These are phyloP conservation scores for Vireo griseus DNA, from an alignment of 2,797 vertebrate genomes.

Conservation along the genomic window DNA sequence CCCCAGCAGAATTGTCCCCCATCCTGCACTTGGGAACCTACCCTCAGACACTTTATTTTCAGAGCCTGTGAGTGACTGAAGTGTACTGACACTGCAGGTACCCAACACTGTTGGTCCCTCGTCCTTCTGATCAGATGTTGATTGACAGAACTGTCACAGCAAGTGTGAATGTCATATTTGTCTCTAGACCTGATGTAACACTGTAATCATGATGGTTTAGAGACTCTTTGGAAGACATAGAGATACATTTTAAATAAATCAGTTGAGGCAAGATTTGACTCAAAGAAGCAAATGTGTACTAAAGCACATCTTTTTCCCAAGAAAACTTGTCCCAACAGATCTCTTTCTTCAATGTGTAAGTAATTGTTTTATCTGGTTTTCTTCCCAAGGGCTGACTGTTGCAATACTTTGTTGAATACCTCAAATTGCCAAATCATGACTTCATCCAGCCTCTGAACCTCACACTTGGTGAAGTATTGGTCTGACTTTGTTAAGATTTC, in stretches of 20 bases:
- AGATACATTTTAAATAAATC: neutral
- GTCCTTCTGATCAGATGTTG: neutral
- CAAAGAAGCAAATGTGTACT: neutral
- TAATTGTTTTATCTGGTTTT: neutral
- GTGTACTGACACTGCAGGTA: neutral
- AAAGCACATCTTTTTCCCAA: neutral
- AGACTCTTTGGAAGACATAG: neutral
- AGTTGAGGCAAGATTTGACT: neutral
- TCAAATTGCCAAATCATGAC: neutral
- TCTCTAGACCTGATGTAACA: neutral
- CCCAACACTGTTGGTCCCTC: neutral
- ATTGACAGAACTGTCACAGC: neutral
- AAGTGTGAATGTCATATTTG: neutral
- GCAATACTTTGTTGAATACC: neutral
- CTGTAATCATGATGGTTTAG: neutral
- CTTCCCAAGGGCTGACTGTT: neutral
- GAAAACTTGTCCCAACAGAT: neutral
- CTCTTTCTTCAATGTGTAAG: neutral
- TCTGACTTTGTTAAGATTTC: conserved; percentile 41
- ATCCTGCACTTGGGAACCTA: neutral
- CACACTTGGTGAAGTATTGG: neutral
- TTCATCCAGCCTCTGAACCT: neutral
- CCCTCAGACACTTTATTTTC: neutral
- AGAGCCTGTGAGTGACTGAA: fast-evolving
- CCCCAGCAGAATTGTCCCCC: neutral